These are phyloP conservation scores for Panopea generosa DNA, from an alignment of 2,888 invertebrate genomes.

Conservation along the genomic window DNA sequence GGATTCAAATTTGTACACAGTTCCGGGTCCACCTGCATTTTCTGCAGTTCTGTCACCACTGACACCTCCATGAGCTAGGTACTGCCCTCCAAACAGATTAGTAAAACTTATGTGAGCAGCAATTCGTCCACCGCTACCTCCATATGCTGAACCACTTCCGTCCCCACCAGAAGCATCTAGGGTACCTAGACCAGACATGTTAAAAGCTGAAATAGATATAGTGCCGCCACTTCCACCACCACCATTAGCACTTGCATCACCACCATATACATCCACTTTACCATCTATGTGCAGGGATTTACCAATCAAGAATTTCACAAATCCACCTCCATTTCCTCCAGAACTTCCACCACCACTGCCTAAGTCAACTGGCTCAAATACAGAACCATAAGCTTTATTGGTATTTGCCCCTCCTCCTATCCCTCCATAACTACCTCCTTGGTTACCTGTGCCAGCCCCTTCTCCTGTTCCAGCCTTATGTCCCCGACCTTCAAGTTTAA, in stretches of 20 bases:
- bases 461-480: constrained; percentile 55
- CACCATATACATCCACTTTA: constrained; percentile 63
- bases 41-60: constrained; percentile 36
- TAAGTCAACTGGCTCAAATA: constrained; percentile 69
- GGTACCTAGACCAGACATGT: constrained; percentile 73
- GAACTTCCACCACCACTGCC: constrained; percentile 74
- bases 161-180: constrained; percentile 73
- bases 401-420: constrained; percentile 60
- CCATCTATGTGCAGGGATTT: constrained; percentile 72
- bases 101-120: constrained; percentile 66
- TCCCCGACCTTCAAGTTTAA: constrained; percentile 71
- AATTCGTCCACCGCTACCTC: constrained; percentile 76
- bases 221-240: constrained; percentile 77
- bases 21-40: constrained; percentile 75
- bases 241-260: constrained; percentile 38
- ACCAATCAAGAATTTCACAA: constrained; percentile 68
- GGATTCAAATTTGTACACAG: constrained; percentile 77
- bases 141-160: constrained; percentile 63
- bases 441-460: constrained; percentile 57
- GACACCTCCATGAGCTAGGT: constrained; percentile 67
- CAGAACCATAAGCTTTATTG: constrained; percentile 69
- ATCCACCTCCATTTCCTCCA: constrained; percentile 74
- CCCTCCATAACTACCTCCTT: constrained; percentile 74
- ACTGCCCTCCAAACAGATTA: constrained; percentile 72
- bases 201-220: constrained; percentile 70